Percentiles rank a stretch among this genome's conserved stretches.
phyloP scores from a whole-genome alignment of 2,113 vertebrate species.

The Ctenodactylus gundi region DNA sequence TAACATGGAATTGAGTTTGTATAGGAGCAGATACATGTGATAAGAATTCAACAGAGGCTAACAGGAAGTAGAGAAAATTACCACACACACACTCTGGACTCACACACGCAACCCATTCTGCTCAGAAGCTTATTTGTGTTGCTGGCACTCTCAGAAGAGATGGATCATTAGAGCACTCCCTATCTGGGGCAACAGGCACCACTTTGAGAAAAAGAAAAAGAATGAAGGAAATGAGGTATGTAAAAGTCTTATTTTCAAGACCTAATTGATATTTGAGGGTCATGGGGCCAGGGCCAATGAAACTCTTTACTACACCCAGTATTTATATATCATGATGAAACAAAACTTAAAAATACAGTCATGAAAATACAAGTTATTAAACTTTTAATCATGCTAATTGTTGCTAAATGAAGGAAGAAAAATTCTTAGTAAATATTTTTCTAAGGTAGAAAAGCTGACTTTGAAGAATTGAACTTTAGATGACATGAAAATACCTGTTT shows the following conservation, averaged over 20 bases:
- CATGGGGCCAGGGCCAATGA: neutral
- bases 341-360: neutral
- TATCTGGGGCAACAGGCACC: neutral
- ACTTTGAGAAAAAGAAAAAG: neutral
- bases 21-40: neutral
- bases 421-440: neutral
- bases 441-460: neutral
- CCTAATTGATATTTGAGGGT: neutral
- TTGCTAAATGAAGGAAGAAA: neutral
- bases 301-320: neutral
- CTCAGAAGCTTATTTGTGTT: constrained; percentile 11
- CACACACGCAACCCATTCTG: neutral
- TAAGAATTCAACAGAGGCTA: neutral
- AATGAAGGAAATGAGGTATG: constrained; percentile 60
- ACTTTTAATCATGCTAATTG: neutral
- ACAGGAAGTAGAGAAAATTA: constrained; percentile 63
- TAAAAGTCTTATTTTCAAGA: constrained; percentile 41
- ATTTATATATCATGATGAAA: neutral
- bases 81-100: neutral
- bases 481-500: neutral
- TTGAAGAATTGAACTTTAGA: neutral
- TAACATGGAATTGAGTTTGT: neutral
- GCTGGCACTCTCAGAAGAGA: constrained; percentile 48
- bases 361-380: neutral
- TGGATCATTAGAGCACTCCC: constrained; percentile 41